These are phyloP conservation scores for Himalopsyche phryganea DNA, from an alignment of 1,140 invertebrate species.

Conservation along the genomic window DNA sequence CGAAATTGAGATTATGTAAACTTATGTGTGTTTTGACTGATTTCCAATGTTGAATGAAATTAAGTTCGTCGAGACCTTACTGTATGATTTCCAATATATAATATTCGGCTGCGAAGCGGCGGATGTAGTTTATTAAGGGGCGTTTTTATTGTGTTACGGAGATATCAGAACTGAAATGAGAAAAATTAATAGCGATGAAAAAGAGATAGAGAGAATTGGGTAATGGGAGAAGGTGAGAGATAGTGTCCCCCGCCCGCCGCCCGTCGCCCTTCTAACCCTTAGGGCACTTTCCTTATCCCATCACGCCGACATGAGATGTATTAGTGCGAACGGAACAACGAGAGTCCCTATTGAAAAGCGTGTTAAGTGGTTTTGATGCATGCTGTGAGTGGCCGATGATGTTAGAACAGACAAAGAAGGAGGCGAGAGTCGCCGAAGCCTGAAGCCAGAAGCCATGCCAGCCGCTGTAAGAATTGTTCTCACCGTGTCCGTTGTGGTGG, in stretches of 20 bases:
- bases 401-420: constrained; percentile 11
- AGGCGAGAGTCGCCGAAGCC: constrained; percentile 7
- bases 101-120: constrained; percentile 22
- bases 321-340: constrained; percentile 43
- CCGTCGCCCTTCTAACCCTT: constrained; percentile 33
- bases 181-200: constrained; percentile 10
- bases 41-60: neutral
- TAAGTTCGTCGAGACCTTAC: neutral
- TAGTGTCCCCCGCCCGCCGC: constrained; percentile 44
- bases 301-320: constrained; percentile 50
- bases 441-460: constrained; percentile 30
- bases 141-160: constrained; percentile 31
- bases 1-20: no score
- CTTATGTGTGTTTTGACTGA: no score
- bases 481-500: constrained; percentile 26
- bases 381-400: constrained; percentile 18
- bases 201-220: constrained; percentile 29
- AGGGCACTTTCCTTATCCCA: constrained; percentile 46
- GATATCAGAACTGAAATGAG: constrained; percentile 26
- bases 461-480: constrained; percentile 30
- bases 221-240: constrained; percentile 62
- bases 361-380: neutral
- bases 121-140: constrained; percentile 14
- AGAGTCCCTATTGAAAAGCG: constrained; percentile 46
- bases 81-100: constrained; percentile 7